Evolutionary conservation across 2,888 invertebrate species (phyloP).

Genomic region (Liposcelis brunnea): DNA sequence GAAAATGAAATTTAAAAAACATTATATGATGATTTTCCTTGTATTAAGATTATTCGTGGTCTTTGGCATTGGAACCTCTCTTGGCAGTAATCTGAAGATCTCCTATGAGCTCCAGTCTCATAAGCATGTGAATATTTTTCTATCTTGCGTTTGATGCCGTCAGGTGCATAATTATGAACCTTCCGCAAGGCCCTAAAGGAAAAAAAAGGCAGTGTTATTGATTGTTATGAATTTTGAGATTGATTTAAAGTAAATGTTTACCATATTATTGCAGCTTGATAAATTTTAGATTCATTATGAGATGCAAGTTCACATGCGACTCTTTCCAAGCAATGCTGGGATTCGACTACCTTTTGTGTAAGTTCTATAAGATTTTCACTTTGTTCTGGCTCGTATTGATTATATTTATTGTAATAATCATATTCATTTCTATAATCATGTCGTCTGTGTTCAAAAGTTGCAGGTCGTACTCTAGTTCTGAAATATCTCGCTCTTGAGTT

Average conservation of each 20-base stretch:
- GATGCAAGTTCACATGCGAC: slow-evolving; percentile 1
- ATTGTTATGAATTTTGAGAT: too few relatives aligned
- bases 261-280: slow-evolving; percentile 5
- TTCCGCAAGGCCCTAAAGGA: slow-evolving; percentile 4
- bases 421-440: too few relatives aligned
- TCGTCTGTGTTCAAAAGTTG: too few relatives aligned
- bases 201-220: neutral
- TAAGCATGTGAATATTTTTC: slow-evolving; percentile 3
- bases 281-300: slow-evolving; percentile 5
- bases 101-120: neutral
- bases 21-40: slow-evolving; percentile 1
- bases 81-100: slow-evolving; percentile 4
- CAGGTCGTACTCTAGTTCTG: neutral
- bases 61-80: slow-evolving; percentile 1
- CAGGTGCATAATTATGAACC: slow-evolving; percentile 1
- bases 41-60: neutral
- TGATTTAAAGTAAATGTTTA: too few relatives aligned
- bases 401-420: too few relatives aligned
- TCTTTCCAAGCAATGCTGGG: slow-evolving; percentile 1
- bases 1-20: neutral
- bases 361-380: slow-evolving; percentile 2
- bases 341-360: neutral
- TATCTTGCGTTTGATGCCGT: neutral
- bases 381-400: neutral
- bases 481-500: neutral